Conservation (phyloP, 1,140 invertebrate genomes). For the Tribolium madens region DNA sequence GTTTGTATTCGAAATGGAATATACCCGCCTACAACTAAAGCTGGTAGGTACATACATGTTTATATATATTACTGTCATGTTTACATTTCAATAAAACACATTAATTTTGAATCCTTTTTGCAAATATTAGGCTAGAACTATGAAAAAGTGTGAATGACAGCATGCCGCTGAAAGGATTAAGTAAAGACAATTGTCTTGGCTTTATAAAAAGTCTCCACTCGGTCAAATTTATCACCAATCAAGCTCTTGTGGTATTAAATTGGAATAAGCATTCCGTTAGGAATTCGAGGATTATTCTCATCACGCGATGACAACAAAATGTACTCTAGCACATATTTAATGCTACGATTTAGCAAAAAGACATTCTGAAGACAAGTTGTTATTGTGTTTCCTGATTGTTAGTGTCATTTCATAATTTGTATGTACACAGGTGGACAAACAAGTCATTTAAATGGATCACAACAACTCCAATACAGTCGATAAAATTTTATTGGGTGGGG, state of each 20-base stretch:
- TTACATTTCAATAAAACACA: too few species aligned
- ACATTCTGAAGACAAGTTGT: constrained; percentile 29
- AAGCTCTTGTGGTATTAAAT: constrained; percentile 21
- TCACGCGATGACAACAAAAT: constrained; percentile 34
- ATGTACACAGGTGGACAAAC: constrained; percentile 25
- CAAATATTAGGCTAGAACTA: too few species aligned
- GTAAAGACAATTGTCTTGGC: too few species aligned
- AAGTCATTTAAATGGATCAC: not conserved
- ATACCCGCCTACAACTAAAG: too few species aligned
- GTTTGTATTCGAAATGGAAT: too few species aligned
- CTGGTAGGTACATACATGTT: too few species aligned
- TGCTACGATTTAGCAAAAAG: constrained; percentile 4
- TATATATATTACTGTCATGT: too few species aligned
- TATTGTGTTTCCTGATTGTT: constrained; percentile 34
- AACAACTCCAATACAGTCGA: constrained; percentile 6
- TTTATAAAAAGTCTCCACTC: too few species aligned
- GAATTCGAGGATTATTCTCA: constrained; percentile 14
- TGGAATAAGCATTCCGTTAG: constrained; percentile 9
- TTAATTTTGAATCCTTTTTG: too few species aligned
- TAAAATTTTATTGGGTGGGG: constrained; percentile 4
- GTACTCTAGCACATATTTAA: constrained; percentile 33
- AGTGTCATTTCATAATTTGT: constrained; percentile 2
- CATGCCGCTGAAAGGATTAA: too few species aligned
- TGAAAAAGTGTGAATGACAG: too few species aligned
- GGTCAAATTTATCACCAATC: constrained; percentile 7